Conservation (phyloP, 2,888 invertebrate genomes). For the Tiliacea citrago region DNA sequence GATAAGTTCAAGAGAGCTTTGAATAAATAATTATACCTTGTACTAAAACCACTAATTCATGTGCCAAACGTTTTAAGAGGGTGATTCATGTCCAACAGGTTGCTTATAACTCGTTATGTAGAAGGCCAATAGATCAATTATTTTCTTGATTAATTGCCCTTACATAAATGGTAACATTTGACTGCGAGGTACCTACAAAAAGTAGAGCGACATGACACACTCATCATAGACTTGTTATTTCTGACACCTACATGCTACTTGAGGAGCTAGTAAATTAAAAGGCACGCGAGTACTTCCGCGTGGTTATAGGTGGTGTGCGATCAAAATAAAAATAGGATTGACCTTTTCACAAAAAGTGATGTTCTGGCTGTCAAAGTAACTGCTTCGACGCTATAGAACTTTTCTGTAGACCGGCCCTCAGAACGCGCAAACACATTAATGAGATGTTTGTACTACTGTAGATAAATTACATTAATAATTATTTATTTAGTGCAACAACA, state of each 20-base stretch:
- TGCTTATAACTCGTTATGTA: constrained; percentile 26
- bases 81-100: constrained; percentile 33
- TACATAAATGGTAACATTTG: constrained; percentile 44
- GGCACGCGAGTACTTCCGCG: constrained; percentile 43
- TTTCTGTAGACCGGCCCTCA: not conserved
- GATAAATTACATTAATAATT: too few relatives aligned
- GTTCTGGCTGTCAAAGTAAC: not conserved
- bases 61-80: not conserved
- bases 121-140: constrained; percentile 51
- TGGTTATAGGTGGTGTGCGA: constrained; percentile 7
- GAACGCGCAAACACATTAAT: too few relatives aligned
- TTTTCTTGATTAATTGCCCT: constrained; percentile 47
- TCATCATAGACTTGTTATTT: not conserved
- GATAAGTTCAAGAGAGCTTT: not conserved
- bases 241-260: constrained; percentile 28
- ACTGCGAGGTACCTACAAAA: constrained; percentile 27
- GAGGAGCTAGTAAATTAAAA: constrained; percentile 19
- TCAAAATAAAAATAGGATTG: constrained; percentile 30
- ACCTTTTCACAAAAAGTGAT: constrained; percentile 1
- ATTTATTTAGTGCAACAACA: too few relatives aligned
- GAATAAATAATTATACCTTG: not conserved
- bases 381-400: not conserved
- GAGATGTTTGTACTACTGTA: too few relatives aligned
- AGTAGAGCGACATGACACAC: constrained; percentile 19
- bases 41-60: not conserved